Percentiles rank a stretch among this genome's conserved stretches.
Evolutionary conservation across 2,113 vertebrate genomes (phyloP).

Genomic region (Rana temporaria): DNA sequence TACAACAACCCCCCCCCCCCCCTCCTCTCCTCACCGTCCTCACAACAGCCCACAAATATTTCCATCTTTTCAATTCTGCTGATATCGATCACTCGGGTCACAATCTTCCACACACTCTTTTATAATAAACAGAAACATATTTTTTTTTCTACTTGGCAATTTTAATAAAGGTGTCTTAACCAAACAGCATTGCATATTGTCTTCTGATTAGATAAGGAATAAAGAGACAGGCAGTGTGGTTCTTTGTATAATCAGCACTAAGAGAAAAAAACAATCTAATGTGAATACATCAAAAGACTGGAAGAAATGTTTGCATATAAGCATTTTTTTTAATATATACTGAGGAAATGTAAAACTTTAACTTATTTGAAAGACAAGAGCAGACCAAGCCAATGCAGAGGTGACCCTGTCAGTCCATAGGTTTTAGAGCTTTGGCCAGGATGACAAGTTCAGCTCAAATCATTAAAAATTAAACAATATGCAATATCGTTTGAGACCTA

Average conservation of each 20-base stretch:
- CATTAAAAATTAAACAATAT: no score
- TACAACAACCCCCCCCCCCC: constrained; percentile 11
- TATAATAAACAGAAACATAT: constrained; percentile 46
- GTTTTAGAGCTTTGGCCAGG: background rate
- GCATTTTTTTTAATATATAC: background rate
- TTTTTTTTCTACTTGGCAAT: constrained; percentile 43
- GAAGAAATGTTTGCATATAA: background rate
- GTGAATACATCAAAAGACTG: constrained; percentile 8
- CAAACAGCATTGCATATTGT: constrained; percentile 51
- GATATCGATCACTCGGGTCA: constrained; percentile 55
- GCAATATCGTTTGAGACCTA: no score
- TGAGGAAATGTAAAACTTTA: background rate
- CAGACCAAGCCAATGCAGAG: background rate
- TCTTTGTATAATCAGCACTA: constrained; percentile 27
- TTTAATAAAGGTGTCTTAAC: constrained; percentile 56
- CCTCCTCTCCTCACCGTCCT: background rate
- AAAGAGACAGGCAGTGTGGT: constrained; percentile 26
- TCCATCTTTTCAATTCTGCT: constrained; percentile 56
- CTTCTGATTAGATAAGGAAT: constrained; percentile 53
- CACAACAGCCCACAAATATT: constrained; percentile 42
- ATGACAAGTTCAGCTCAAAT: background rate
- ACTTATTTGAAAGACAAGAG: background rate
- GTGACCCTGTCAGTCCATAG: background rate
- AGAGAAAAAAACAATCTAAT: background rate
- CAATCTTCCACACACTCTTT: constrained; percentile 42